Conservation (phyloP, 2,888 invertebrate genomes). For the Galerucella calmariensis region DNA sequence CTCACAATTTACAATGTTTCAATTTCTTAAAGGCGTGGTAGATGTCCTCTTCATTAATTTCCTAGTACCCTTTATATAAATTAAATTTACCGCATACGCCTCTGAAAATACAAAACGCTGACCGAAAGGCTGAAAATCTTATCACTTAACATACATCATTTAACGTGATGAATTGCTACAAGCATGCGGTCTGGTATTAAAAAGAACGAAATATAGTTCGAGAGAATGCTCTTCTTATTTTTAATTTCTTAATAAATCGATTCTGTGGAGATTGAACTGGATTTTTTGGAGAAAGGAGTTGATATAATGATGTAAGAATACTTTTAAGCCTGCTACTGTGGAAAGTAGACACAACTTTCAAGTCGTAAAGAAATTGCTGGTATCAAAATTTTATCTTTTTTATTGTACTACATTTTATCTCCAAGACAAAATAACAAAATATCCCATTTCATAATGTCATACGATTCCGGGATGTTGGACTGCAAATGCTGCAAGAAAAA, state of each 20-base stretch:
- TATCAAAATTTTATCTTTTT: too few species aligned
- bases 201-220: slow-evolving; percentile 13
- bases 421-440: neutral
- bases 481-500: slow-evolving; percentile 13
- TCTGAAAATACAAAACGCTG: slow-evolving; percentile 9
- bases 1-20: too few species aligned
- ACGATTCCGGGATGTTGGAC: slow-evolving; percentile 1
- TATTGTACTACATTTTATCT: neutral
- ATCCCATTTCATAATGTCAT: neutral
- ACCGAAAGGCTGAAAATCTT: slow-evolving; percentile 15
- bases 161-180: slow-evolving; percentile 24
- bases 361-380: too few species aligned
- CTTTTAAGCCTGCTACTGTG: too few species aligned
- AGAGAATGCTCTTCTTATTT: neutral
- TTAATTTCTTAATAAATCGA: slow-evolving; percentile 10
- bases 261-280: neutral
- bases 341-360: too few species aligned
- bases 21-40: too few species aligned
- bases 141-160: slow-evolving; percentile 26
- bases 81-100: slow-evolving; percentile 2
- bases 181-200: slow-evolving; percentile 5
- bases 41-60: neutral
- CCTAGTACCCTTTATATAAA: neutral
- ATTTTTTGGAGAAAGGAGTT: neutral
- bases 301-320: slow-evolving; percentile 1